Conservation (phyloP, 2,113 vertebrate genomes). For the Sphyrna mokarran region DNA sequence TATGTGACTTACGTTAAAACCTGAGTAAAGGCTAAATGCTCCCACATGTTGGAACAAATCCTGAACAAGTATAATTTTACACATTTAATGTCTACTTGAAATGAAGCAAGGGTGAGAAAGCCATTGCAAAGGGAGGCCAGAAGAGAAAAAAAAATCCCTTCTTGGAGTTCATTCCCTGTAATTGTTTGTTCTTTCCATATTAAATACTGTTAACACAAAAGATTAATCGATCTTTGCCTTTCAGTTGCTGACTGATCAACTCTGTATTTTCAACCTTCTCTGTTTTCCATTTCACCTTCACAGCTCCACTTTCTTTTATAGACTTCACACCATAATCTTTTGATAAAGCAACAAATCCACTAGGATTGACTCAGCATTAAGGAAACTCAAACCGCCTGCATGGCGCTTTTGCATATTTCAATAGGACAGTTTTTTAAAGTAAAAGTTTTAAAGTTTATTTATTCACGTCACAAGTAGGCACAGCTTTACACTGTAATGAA, state of each 20-base stretch:
- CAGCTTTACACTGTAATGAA: no score
- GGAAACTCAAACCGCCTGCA: neutral
- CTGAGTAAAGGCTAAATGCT: neutral
- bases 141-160: neutral
- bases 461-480: no score
- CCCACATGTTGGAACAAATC: conserved; percentile 11
- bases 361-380: neutral
- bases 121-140: neutral
- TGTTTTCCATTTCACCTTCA: neutral
- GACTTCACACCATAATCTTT: neutral
- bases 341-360: neutral
- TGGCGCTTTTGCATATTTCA: neutral
- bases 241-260: neutral
- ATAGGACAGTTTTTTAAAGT: neutral
- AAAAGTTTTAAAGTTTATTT: no score
- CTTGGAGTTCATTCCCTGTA: neutral
- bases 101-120: neutral
- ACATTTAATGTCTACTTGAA: neutral
- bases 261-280: neutral
- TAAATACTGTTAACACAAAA: neutral
- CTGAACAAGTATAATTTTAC: neutral
- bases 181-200: neutral
- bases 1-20: conserved; percentile 19
- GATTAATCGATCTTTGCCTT: neutral
- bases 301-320: neutral